Evolutionary conservation across 53 echinoderm and acorn worm genomes (phyloP).

Genomic region (Temnopleurus reevesii): DNA sequence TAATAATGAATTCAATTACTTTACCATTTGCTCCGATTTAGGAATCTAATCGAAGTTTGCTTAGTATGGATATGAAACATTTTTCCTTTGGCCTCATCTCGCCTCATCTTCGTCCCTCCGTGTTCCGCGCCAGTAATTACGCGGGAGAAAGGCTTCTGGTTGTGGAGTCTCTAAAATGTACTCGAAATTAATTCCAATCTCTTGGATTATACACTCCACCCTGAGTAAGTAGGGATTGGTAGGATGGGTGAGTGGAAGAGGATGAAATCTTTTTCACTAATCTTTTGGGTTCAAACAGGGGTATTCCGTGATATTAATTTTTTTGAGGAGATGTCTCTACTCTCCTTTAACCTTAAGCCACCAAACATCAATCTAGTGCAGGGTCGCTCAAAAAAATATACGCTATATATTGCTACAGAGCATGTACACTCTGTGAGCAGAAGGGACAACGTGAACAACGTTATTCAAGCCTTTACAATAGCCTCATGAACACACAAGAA

Average conservation of each 20-base stretch:
- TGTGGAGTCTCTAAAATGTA: constrained; percentile 16
- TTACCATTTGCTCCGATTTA: constrained; percentile 41
- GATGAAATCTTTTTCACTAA: not conserved
- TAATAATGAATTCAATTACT: constrained; percentile 42
- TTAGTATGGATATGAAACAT: constrained; percentile 16
- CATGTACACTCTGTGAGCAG: too few species aligned
- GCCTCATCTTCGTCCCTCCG: not conserved
- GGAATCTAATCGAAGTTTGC: constrained; percentile 17
- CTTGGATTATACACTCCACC: not conserved
- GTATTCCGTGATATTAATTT: not conserved
- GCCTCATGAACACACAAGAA: too few species aligned
- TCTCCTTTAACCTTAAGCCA: too few species aligned
- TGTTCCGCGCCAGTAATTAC: not conserved
- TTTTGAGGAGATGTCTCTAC: too few species aligned
- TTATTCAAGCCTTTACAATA: too few species aligned
- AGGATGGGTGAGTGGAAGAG: not conserved
- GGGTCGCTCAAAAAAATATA: too few species aligned
- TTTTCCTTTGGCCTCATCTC: too few species aligned
- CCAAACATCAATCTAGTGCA: too few species aligned
- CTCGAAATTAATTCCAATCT: constrained; percentile 8
- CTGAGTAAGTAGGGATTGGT: not conserved
- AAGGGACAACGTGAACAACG: too few species aligned
- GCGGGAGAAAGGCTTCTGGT: not conserved
- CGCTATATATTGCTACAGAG: too few species aligned
- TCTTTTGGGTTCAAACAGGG: not conserved